Conservation (phyloP, 1,140 invertebrate species). For the Musca domestica region DNA sequence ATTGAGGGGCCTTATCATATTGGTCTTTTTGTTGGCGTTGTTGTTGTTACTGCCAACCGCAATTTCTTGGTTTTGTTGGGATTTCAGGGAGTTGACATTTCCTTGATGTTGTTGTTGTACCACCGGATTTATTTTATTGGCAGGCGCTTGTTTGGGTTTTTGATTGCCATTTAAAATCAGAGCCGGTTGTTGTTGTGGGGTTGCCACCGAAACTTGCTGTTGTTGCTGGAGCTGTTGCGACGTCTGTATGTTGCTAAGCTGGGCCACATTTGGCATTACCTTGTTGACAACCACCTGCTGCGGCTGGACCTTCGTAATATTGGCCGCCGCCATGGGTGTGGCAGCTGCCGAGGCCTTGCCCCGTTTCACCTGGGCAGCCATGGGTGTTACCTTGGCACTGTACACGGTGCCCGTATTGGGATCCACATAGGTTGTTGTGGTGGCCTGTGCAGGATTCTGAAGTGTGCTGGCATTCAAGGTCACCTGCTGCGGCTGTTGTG, state of each 20-base stretch:
- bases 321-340: slow-evolving; percentile 29
- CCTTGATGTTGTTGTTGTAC: slow-evolving; percentile 39
- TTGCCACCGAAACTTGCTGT: slow-evolving; percentile 17
- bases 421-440: slow-evolving; percentile 13
- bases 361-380: slow-evolving; percentile 39
- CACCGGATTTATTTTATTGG: too few relatives aligned
- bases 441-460: slow-evolving; percentile 26
- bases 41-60: neutral
- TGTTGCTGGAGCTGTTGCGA: slow-evolving; percentile 22
- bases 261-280: slow-evolving; percentile 37
- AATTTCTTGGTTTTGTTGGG: too few relatives aligned
- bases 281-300: slow-evolving; percentile 47
- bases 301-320: slow-evolving; percentile 36
- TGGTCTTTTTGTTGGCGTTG: slow-evolving; percentile 33
- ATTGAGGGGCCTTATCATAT: slow-evolving; percentile 45
- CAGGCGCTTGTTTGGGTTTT: too few relatives aligned
- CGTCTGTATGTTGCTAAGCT: neutral
- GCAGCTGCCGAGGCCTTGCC: slow-evolving; percentile 21
- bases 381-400: slow-evolving; percentile 36
- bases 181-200: too few relatives aligned
- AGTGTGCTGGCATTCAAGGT: slow-evolving; percentile 26
- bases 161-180: too few relatives aligned
- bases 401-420: neutral
- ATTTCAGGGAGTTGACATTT: slow-evolving; percentile 36
- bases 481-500: slow-evolving; percentile 1